These are phyloP conservation scores for Pituophis catenifer DNA, from an alignment of 2,113 vertebrate genomes.

Conservation along the genomic window DNA sequence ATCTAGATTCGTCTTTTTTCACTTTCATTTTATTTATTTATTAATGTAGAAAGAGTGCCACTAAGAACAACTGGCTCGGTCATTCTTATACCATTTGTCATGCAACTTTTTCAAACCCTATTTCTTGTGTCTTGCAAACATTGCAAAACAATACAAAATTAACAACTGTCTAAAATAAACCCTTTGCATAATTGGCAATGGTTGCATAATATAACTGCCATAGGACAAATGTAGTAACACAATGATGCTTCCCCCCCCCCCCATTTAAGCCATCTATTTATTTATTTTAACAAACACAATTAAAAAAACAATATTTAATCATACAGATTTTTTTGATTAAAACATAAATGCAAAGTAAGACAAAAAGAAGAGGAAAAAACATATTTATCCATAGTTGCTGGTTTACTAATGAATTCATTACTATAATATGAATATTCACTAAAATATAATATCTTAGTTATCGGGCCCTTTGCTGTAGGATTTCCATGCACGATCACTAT, in stretches of 20 bases:
- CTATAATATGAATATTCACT: not conserved
- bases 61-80: not conserved
- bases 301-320: not conserved
- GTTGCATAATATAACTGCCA: constrained; percentile 2
- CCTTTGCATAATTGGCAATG: not conserved
- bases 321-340: not conserved
- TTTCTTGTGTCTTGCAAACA: not conserved
- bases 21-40: not conserved
- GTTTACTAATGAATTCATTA: not conserved
- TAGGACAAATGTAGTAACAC: not conserved
- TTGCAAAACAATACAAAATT: not conserved
- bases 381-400: not conserved
- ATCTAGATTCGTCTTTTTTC: not conserved
- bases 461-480: not conserved
- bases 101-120: not conserved
- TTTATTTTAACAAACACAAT: not conserved
- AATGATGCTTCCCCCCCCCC: not conserved
- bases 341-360: not conserved
- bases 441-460: not conserved
- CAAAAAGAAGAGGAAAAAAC: not conserved
- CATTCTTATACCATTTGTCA: not conserved
- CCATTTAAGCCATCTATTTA: not conserved
- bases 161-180: not conserved
- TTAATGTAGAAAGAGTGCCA: not conserved
- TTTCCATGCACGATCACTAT: constrained; percentile 9